These are phyloP conservation scores for Ceyx cyanopectus DNA, from an alignment of 2,113 vertebrate genomes.

Conservation along the genomic window DNA sequence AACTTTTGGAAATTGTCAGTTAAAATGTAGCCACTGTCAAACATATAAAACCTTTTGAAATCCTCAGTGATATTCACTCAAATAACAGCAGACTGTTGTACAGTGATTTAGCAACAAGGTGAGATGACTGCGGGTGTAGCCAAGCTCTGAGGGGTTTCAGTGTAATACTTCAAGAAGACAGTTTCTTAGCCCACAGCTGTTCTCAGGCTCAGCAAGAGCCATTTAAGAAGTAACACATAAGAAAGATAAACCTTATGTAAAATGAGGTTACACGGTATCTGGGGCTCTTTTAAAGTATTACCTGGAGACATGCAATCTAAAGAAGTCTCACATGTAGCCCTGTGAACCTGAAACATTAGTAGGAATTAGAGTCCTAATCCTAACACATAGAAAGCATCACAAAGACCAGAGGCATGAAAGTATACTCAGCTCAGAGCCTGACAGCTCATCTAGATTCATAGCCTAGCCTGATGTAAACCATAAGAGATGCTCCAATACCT, in stretches of 20 bases:
- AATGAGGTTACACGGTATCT: neutral
- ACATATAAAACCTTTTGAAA: neutral
- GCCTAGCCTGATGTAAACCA: neutral
- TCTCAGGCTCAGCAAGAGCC: neutral
- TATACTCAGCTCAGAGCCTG: neutral
- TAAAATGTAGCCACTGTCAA: neutral
- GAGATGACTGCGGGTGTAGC: rapidly evolving
- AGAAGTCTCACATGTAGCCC: neutral
- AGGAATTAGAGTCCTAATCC: neutral
- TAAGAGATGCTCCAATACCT: neutral
- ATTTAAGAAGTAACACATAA: neutral
- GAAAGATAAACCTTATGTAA: neutral
- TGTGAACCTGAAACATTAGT: neutral
- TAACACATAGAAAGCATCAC: neutral
- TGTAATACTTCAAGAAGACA: neutral
- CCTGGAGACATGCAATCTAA: neutral
- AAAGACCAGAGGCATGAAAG: neutral
- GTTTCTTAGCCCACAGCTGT: neutral
- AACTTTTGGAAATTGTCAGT: neutral
- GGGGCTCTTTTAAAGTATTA: neutral
- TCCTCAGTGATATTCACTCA: neutral
- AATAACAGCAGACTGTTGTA: neutral
- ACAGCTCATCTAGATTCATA: neutral
- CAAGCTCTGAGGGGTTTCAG: neutral
- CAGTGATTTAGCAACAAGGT: rapidly evolving